phyloP scores from a whole-genome alignment of 2,113 vertebrate genomes.

The Cyanocitta stelleri region DNA sequence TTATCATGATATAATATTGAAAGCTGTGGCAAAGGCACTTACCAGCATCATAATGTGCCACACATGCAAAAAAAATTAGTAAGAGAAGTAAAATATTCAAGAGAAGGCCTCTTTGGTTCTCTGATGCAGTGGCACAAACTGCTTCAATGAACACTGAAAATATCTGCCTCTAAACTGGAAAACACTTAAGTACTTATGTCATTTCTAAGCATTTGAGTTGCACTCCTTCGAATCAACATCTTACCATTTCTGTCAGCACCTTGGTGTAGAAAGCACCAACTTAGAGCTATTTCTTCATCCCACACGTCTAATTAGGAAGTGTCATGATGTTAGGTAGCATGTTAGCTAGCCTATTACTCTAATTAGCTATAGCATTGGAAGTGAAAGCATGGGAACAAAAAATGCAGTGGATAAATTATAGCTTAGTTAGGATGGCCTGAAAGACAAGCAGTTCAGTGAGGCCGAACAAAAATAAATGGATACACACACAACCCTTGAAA shows the following conservation, averaged over 20 bases:
- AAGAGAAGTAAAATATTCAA: neutral
- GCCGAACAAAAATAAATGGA: neutral
- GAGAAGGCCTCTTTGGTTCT: neutral
- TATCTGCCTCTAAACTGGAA: neutral
- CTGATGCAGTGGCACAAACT: neutral
- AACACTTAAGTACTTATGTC: neutral
- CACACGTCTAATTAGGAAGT: slow-evolving; percentile 22
- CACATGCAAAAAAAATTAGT: neutral
- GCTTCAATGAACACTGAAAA: neutral
- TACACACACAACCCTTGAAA: slow-evolving; percentile 7
- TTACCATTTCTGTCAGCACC: neutral
- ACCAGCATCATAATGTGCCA: neutral
- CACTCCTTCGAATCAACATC: neutral
- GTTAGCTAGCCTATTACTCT: neutral
- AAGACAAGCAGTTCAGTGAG: neutral
- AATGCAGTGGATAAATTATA: slow-evolving; percentile 40
- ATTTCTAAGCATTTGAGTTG: neutral
- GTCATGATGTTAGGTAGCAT: neutral
- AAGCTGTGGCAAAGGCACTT: neutral
- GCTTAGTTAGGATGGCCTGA: neutral
- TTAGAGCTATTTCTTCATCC: slow-evolving; percentile 16
- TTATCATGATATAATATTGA: neutral
- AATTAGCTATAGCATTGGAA: neutral
- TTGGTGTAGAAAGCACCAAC: neutral
- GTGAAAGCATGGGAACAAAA: neutral